Conservation (phyloP, 2,888 invertebrate genomes). For the Chalcis sispes region DNA sequence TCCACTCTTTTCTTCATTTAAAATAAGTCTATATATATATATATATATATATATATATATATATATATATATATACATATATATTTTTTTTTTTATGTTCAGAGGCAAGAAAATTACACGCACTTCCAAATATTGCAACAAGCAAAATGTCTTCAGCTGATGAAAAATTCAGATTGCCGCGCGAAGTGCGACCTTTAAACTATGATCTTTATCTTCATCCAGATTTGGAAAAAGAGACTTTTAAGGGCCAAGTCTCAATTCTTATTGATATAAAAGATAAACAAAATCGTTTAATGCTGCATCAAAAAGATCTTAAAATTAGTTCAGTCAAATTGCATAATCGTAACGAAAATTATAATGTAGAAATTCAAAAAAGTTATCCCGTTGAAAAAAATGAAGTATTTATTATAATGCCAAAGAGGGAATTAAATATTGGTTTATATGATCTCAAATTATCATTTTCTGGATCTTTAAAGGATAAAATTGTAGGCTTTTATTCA, state of each 20-base stretch:
- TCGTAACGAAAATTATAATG: constrained; percentile 61
- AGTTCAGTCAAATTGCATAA: constrained; percentile 75
- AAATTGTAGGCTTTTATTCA: constrained; percentile 81
- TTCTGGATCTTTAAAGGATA: constrained; percentile 77
- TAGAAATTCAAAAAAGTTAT: constrained; percentile 64
- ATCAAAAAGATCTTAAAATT: constrained; percentile 77
- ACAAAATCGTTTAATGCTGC: constrained; percentile 77
- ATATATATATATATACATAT: not conserved
- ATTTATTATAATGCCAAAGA: constrained; percentile 65
- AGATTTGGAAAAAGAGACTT: constrained; percentile 79
- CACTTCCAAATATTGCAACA: constrained; percentile 17
- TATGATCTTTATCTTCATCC: constrained; percentile 83
- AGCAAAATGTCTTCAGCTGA: constrained; percentile 3
- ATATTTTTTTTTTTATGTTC: not conserved
- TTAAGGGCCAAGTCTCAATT: constrained; percentile 79
- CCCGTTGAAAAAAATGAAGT: constrained; percentile 66
- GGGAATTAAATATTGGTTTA: constrained; percentile 68
- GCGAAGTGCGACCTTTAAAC: constrained; percentile 79
- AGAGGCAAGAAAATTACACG: constrained; percentile 15
- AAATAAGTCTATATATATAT: too few species aligned
- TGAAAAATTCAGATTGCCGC: constrained; percentile 78
- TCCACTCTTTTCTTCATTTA: too few species aligned
- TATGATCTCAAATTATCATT: constrained; percentile 78
- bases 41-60: too few species aligned
- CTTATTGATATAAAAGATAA: constrained; percentile 75